phyloP scores from a whole-genome alignment of 2,797 vertebrate genomes.

The Vireo griseus region DNA sequence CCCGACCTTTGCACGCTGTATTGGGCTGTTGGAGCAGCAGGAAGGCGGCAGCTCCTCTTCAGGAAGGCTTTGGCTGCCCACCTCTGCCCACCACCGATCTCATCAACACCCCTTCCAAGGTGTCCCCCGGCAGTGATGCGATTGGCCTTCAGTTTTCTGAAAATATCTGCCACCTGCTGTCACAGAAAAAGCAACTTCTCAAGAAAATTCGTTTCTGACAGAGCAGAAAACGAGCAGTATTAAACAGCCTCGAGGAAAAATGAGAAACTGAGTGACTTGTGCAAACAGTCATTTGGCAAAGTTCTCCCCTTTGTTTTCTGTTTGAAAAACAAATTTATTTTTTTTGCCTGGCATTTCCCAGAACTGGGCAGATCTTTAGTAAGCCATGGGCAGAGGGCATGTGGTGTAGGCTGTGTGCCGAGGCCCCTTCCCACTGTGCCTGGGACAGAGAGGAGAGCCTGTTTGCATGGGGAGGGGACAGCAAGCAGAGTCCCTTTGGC shows the following conservation, averaged over 20 bases:
- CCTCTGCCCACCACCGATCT: not conserved
- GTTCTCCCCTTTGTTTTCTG: not conserved
- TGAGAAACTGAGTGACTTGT: not conserved
- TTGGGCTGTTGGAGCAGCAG: not conserved
- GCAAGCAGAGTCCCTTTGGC: not conserved
- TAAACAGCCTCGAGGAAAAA: not conserved
- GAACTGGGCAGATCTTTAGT: not conserved
- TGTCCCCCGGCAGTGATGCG: not conserved
- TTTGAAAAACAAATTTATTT: not conserved
- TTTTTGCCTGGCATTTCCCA: not conserved
- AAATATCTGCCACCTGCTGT: not conserved
- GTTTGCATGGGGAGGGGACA: not conserved
- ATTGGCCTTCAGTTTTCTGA: not conserved
- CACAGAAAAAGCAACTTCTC: not conserved
- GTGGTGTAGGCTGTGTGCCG: not conserved
- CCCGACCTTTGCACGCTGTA: not conserved
- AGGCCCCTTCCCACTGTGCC: not conserved
- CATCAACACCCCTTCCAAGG: not conserved
- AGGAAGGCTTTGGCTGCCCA: not conserved
- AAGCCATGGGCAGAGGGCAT: not conserved
- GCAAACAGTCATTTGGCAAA: constrained; percentile 8
- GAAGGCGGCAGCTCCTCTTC: not conserved
- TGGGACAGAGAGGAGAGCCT: not conserved
- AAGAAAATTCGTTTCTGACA: not conserved
- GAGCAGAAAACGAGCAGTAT: not conserved